Evolutionary conservation across 1,140 invertebrate species (phyloP), one percentile per base, ranked within the genome.

Genomic region (Apis mellifera): DNA sequence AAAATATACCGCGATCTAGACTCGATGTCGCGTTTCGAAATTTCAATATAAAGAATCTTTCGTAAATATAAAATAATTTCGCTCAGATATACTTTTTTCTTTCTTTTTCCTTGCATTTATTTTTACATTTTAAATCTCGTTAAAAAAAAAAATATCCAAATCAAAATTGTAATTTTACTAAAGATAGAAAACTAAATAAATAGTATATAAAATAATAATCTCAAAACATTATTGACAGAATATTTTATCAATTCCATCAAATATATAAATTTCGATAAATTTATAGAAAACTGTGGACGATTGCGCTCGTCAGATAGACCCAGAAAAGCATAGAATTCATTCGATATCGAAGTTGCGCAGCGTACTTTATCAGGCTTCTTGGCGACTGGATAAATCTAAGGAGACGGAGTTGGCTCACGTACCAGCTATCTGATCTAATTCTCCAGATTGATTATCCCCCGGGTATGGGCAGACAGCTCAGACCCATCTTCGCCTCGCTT

Each of bases 341-440:
- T 81, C 42, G 78, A 75, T 75, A 81, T 81, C 42, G 71, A 81
- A 23, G 78, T 32, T 75, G 54, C 62, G 42, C 50, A 15, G 42
- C 19, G 52, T 64, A 64, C 78, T 81, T 75, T 75, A 75, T 81
- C 78, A 81, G 23, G 71, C 62, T 81, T 81, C 72, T 54, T 70
- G 75, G 65, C 55, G 66, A 83, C 65, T 79, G 68, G 76, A 83
- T 83, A 84, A 82, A 84, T 84, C 70, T 69, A 71, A 64, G 79
- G 70, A 82, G 83, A 84, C 83, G 68, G 73, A 84, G 83, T 64
- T 76, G 83, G 83, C 54, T 73, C 78, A 82, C 80, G 80, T 84
- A 82, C 70, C 71, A 70, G 72, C 71, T 84, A 84, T 84, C 83
- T 76, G 79, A 84, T 84, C 83, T 84, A 84, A 84, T 84, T 84